Evolutionary conservation across 2,797 vertebrate species (phyloP).

Genomic region (Mycteria americana): DNA sequence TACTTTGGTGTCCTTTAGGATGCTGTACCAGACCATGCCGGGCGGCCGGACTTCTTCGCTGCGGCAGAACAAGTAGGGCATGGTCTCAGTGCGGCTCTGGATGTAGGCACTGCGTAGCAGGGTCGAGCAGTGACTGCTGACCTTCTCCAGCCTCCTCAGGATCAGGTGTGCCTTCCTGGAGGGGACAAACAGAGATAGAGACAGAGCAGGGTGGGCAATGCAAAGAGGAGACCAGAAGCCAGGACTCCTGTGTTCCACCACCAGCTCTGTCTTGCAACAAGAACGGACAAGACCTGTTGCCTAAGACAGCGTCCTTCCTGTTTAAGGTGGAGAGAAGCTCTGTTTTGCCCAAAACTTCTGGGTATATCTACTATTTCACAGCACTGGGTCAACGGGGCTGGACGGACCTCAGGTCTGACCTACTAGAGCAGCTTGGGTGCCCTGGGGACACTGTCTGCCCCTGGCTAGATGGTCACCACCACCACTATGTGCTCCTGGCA

Average conservation of each 20-base stretch:
- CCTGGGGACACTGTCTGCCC: neutral
- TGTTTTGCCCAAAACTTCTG: neutral
- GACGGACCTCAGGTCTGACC: neutral
- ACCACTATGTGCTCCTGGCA: neutral
- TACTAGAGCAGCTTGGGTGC: neutral
- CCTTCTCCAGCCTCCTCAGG: slow-evolving; percentile 87
- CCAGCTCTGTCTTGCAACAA: neutral
- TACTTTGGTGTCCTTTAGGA: slow-evolving; percentile 90
- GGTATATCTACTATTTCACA: neutral
- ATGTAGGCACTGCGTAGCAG: slow-evolving; percentile 92
- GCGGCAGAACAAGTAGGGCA: slow-evolving; percentile 90
- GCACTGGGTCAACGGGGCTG: neutral
- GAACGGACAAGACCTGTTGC: fast-evolving
- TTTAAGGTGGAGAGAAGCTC: neutral
- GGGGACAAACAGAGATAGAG: neutral
- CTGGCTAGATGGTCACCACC: neutral
- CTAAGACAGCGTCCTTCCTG: neutral
- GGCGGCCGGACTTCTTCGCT: slow-evolving; percentile 84
- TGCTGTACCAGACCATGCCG: slow-evolving; percentile 84
- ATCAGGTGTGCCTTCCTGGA: slow-evolving; percentile 95
- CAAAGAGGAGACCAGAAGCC: neutral
- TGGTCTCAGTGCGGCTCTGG: slow-evolving; percentile 94
- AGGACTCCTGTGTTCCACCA: neutral
- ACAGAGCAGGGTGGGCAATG: neutral
- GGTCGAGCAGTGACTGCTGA: slow-evolving; percentile 87